Evolutionary conservation across 2,888 invertebrate genomes (phyloP).

Genomic region (Epirrita christyi): DNA sequence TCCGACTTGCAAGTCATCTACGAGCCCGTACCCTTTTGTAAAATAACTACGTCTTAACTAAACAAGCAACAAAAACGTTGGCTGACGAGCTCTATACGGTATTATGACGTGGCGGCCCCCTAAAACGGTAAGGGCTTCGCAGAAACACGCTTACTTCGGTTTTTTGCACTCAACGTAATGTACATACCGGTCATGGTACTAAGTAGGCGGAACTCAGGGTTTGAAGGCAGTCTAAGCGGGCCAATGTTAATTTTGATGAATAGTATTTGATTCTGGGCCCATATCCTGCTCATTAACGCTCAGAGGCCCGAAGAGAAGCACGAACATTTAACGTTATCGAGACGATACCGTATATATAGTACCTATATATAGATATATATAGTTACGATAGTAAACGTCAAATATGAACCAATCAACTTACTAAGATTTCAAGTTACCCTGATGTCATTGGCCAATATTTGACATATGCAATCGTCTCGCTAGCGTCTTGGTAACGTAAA

Average conservation of each 20-base stretch:
- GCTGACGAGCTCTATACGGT: conserved; percentile 35
- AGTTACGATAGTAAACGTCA: too few relatives aligned
- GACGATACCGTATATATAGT: too few relatives aligned
- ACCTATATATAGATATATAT: background rate
- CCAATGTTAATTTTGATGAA: conserved; percentile 15
- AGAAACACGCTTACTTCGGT: conserved; percentile 41
- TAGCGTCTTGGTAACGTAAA: too few relatives aligned
- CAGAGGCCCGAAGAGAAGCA: too few relatives aligned
- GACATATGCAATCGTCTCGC: too few relatives aligned
- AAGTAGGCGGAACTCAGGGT: conserved; percentile 35
- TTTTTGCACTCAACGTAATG: conserved; percentile 41
- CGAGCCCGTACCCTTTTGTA: background rate
- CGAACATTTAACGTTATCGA: too few relatives aligned
- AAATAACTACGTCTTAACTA: conserved; percentile 48
- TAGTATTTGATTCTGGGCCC: background rate
- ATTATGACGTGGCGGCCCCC: conserved; percentile 48
- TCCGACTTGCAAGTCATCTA: background rate
- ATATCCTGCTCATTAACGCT: background rate
- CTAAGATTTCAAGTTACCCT: too few relatives aligned
- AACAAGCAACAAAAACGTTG: conserved; percentile 44
- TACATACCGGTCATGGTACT: conserved; percentile 37
- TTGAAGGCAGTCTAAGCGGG: conserved; percentile 8
- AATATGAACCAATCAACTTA: too few relatives aligned
- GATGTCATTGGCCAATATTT: too few relatives aligned
- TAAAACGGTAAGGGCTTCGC: conserved; percentile 51